These are phyloP conservation scores for Phenacoccus solenopsis DNA, from an alignment of 1,140 invertebrate species.

Conservation along the genomic window DNA sequence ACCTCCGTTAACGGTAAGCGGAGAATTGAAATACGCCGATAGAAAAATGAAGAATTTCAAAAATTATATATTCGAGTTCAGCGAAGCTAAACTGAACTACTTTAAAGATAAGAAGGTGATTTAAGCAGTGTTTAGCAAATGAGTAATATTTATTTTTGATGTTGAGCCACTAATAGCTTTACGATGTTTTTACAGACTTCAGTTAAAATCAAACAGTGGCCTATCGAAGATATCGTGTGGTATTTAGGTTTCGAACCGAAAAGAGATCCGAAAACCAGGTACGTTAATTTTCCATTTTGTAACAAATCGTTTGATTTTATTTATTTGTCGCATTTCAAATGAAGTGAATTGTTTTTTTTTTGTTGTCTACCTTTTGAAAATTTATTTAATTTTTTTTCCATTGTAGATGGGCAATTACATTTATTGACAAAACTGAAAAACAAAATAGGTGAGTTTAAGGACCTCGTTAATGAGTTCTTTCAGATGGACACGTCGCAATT, in stretches of 20 bases:
- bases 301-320: too few relatives aligned
- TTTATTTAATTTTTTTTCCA: slow-evolving; percentile 21
- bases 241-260: slow-evolving; percentile 70
- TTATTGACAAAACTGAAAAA: slow-evolving; percentile 46
- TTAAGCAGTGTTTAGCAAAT: slow-evolving; percentile 20
- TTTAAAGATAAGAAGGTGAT: slow-evolving; percentile 64
- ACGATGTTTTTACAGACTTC: slow-evolving; percentile 39
- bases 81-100: slow-evolving; percentile 57
- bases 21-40: slow-evolving; percentile 67
- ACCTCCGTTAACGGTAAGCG: slow-evolving; percentile 44
- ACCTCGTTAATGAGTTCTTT: too few relatives aligned
- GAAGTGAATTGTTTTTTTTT: too few relatives aligned
- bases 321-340: too few relatives aligned
- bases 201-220: slow-evolving; percentile 52
- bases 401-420: slow-evolving; percentile 60
- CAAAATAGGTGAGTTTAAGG: slow-evolving; percentile 42
- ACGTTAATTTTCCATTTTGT: too few relatives aligned
- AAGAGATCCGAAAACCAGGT: slow-evolving; percentile 58
- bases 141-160: neutral
- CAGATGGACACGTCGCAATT: too few relatives aligned
- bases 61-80: slow-evolving; percentile 61
- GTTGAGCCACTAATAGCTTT: neutral
- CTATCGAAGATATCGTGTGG: slow-evolving; percentile 63
- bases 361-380: too few relatives aligned
- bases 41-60: slow-evolving; percentile 61